phyloP scores from a whole-genome alignment of 2,113 vertebrate species.

The Sander vitreus region DNA sequence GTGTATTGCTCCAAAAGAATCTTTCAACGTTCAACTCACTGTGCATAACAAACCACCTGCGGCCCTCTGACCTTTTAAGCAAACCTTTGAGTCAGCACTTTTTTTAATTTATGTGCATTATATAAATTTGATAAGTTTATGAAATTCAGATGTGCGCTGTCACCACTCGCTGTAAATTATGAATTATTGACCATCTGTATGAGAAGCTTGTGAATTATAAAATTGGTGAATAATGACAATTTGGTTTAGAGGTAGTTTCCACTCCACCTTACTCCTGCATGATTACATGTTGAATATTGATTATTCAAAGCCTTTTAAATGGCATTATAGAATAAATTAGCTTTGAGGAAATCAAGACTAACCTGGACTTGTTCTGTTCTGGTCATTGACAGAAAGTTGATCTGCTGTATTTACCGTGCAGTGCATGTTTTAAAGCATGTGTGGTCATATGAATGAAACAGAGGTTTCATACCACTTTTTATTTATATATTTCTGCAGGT shows the following conservation, averaged over 20 bases:
- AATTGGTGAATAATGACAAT: slow-evolving; percentile 49
- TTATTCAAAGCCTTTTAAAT: slow-evolving; percentile 59
- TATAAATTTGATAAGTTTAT: slow-evolving; percentile 38
- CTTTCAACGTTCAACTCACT: slow-evolving; percentile 6
- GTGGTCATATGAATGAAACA: background rate
- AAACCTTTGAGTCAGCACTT: slow-evolving; percentile 18
- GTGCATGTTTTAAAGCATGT: background rate
- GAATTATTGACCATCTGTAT: slow-evolving; percentile 65
- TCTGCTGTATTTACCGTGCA: background rate
- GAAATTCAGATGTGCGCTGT: slow-evolving; percentile 45
- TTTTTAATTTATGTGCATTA: slow-evolving; percentile 28
- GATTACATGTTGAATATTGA: slow-evolving; percentile 60
- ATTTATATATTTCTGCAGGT: background rate
- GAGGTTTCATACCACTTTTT: background rate
- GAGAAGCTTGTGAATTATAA: slow-evolving; percentile 54
- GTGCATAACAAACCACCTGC: slow-evolving; percentile 24
- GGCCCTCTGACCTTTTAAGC: slow-evolving; percentile 49
- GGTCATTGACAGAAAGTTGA: slow-evolving; percentile 7
- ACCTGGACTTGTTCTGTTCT: slow-evolving; percentile 9
- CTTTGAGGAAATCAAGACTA: slow-evolving; percentile 20
- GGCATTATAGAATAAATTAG: slow-evolving; percentile 38
- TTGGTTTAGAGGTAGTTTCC: slow-evolving; percentile 40
- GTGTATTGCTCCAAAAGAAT: background rate
- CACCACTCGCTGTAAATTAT: slow-evolving; percentile 41
- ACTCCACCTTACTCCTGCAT: slow-evolving; percentile 19